Base-by-base conservation (phyloP, 2,113 vertebrate genomes). In the Sinocyclocheilus anshuiensis region DNA sequence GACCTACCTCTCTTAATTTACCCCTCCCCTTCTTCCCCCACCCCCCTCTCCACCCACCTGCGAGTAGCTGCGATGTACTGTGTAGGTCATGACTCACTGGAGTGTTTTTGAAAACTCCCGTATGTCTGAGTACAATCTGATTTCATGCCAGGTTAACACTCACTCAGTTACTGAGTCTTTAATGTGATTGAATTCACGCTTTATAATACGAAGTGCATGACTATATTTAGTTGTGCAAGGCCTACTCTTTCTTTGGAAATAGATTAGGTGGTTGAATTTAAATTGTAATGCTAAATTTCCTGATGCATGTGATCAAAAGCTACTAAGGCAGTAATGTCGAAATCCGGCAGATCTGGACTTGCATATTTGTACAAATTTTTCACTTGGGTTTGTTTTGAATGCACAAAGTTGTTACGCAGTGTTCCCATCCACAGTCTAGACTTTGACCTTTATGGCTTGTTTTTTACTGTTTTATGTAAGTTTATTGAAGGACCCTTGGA, bases 31-130 rank as follows among this genome's bases (percentile, higher is more conserved):
- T 69, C 72, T 29, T 71, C 50, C 71, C 45, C 10, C 15, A 18
- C 45, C 74, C 22, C 50, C 55, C 18, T 33, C 16, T 42, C 18
- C 24, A 0, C 75, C 48, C 45, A 29, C 42, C 48, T 0, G 1
- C 12, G 50, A 11, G 42, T 33, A 42, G 77, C 39, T 33, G 33
- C 20, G 11, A 87, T 69, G 75, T 1, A 39, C 59, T 33, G 6
- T 48, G 55, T 3, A 3, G 26, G 13, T 50, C 78, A 87, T 90
- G 88, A 89, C 78, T 90, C 88, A 88, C 10, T 29, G 81, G 89
- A 89, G 82, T 88, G 63, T 90, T 90, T 57, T 76, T 79, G 50
- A 88, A 89, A 86, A 89, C 84, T 89, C 88, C 83, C 26, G 3
- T 33, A 39, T 55, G 65, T 83, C 48, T 57, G 26, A 48, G 16